phyloP scores from a whole-genome alignment of 2,113 vertebrate species.

The Grammomys dolichurus region DNA sequence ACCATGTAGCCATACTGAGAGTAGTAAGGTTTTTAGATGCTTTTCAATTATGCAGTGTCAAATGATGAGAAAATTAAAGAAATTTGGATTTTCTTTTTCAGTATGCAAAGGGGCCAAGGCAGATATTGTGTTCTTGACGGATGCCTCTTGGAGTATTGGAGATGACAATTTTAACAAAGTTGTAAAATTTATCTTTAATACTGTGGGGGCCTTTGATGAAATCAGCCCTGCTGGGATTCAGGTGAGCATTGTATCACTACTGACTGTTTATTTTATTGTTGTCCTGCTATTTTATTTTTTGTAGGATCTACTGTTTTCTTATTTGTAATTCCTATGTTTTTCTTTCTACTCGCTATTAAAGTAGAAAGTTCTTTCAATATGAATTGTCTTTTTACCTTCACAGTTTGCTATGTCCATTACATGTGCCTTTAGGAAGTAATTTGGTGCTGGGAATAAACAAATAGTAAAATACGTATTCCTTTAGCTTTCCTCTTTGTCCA shows the following conservation, averaged over 20 bases:
- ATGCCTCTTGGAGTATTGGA: conserved; percentile 99
- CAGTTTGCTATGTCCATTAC: background rate
- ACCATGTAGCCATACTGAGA: background rate
- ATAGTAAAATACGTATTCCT: conserved; percentile 43
- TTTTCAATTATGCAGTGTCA: conserved; percentile 3
- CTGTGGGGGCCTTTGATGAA: conserved; percentile 94
- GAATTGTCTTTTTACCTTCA: conserved; percentile 36
- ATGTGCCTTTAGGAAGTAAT: conserved; percentile 16
- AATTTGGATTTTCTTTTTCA: conserved; percentile 75
- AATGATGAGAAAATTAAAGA: conserved; percentile 35
- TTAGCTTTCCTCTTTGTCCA: conserved; percentile 35
- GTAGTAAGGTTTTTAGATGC: background rate
- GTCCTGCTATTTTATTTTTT: background rate
- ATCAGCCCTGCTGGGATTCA: conserved; percentile 95
- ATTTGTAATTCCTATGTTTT: background rate
- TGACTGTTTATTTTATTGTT: background rate
- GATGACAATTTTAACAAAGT: conserved; percentile 99
- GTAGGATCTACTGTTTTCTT: background rate
- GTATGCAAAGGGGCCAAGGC: conserved; percentile 99
- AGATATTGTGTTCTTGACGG: conserved; percentile 97
- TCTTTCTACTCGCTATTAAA: background rate
- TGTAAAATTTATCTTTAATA: conserved; percentile 93
- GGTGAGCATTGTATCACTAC: conserved; percentile 84
- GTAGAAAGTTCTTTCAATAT: background rate
- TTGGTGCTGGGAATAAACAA: background rate